A percentile compares a stretch with the other conserved stretches of the same genome.
Conservation (phyloP, 2,888 invertebrate genomes). For the Amiota minor region DNA sequence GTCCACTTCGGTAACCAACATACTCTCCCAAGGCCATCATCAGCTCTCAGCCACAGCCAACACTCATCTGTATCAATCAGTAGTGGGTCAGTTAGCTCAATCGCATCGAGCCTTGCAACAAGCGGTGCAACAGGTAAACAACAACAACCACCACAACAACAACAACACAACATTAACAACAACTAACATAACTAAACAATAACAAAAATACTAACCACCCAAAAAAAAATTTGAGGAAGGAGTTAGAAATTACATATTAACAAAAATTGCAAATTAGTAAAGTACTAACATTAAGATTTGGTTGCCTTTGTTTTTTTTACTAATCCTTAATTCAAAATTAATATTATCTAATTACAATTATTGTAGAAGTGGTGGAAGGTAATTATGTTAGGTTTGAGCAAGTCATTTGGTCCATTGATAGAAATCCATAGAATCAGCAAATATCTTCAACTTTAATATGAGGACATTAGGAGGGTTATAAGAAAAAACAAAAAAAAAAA, state of each 20-base stretch:
- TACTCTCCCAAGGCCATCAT: slow-evolving; percentile 80
- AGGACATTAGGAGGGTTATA: no score
- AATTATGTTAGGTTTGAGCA: no score
- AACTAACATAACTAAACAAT: slow-evolving; percentile 19
- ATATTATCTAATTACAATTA: no score
- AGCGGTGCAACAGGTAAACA: slow-evolving; percentile 74
- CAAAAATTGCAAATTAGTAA: background rate
- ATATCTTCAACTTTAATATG: no score
- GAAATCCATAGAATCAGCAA: no score
- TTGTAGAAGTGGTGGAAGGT: no score
- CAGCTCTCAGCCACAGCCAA: slow-evolving; percentile 81
- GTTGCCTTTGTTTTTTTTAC: no score
- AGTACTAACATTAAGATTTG: no score
- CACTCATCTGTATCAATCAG: slow-evolving; percentile 75
- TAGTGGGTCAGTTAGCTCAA: slow-evolving; percentile 80
- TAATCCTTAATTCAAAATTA: no score
- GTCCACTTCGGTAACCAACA: slow-evolving; percentile 74
- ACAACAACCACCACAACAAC: slow-evolving; percentile 44
- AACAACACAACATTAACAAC: slow-evolving; percentile 26
- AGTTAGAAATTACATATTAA: background rate
- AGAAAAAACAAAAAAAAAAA: no score
- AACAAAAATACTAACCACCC: slow-evolving; percentile 9
- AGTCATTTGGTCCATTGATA: no score
- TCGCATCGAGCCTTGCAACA: slow-evolving; percentile 77
- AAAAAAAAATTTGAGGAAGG: background rate